Evolutionary conservation across 2,113 vertebrate species (phyloP), one percentile per base, ranked within the genome.

Genomic region (Chinchilla lanigera): DNA sequence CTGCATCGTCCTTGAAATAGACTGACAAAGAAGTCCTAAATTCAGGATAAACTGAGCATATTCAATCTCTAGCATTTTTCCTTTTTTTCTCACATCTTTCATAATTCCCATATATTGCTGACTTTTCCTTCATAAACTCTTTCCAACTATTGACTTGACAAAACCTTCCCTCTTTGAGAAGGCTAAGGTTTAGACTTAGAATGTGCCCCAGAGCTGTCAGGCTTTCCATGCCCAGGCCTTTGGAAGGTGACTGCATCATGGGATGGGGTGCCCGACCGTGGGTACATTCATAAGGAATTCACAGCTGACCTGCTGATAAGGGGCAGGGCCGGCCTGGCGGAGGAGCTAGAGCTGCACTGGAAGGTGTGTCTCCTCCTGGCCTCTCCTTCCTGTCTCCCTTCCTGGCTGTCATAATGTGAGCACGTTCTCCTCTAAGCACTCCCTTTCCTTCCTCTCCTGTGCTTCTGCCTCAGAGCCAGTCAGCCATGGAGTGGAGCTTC

Each of bases 321-420:
- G 50, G 73, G 73, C 20, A 17, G 71, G 26, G 26, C 26, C 2
- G 24, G 24, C 14, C 41, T 28, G 71, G 71, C 13, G 2, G 38
- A 41, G 19, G 71, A 2, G 4, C 4, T 13, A 10, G 41, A 26
- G 11, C 24, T 7, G 9, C 24, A 0, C 26, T 3, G 13, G 73
- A 28, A 30, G 73, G 22, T 28, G 41, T 14, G 10, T 47, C 73
- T 28, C 24, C 44, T 10, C 44, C 44, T 24, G 5, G 44, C 41
- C 24, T 47, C 26, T 14, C 22, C 38, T 30, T 41, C 26, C 41
- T 16, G 13, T 47, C 73, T 30, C 73, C 50, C 44, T 77, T 30
- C 26, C 26, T 17, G 44, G 26, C 13, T 7, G 13, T 28, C 44
- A 30, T 3, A 26, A 30, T 28, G 44, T 47, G 44, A 50, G 73